phyloP scores from a whole-genome alignment of 2,113 vertebrate species.

The Tiliqua scincoides region DNA sequence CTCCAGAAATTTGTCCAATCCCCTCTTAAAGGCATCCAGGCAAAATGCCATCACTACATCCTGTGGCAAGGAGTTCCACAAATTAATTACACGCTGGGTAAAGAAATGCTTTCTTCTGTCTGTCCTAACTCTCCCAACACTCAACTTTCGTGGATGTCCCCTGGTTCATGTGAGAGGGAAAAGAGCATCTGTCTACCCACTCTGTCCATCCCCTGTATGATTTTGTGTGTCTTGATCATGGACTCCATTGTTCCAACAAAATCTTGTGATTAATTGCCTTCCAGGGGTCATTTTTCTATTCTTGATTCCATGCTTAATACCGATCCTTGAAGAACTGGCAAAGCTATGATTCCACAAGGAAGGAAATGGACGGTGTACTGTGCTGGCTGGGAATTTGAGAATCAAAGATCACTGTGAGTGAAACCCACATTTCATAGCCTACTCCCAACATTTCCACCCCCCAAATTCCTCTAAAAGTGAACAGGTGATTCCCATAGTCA shows the following conservation, averaged over 20 bases:
- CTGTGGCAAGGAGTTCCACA: too few species aligned
- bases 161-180: too few species aligned
- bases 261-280: conserved; percentile 27
- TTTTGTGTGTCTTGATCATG: too few species aligned
- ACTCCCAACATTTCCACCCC: neutral
- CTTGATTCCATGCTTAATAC: neutral
- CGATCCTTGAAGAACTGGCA: neutral
- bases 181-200: too few species aligned
- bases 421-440: neutral
- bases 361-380: neutral
- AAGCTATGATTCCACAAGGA: neutral
- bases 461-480: neutral
- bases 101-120: too few species aligned
- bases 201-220: too few species aligned
- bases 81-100: too few species aligned
- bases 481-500: neutral
- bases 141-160: too few species aligned
- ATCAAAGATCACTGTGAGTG: neutral
- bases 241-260: conserved; percentile 36
- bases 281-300: neutral
- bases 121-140: too few species aligned
- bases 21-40: too few species aligned
- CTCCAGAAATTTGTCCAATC: too few species aligned
- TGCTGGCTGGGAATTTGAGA: neutral
- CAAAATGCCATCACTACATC: too few species aligned